Evolutionary conservation across 2,888 invertebrate genomes (phyloP), one percentile per base, ranked within the genome.

Genomic region (Rhodophaea formosa): DNA sequence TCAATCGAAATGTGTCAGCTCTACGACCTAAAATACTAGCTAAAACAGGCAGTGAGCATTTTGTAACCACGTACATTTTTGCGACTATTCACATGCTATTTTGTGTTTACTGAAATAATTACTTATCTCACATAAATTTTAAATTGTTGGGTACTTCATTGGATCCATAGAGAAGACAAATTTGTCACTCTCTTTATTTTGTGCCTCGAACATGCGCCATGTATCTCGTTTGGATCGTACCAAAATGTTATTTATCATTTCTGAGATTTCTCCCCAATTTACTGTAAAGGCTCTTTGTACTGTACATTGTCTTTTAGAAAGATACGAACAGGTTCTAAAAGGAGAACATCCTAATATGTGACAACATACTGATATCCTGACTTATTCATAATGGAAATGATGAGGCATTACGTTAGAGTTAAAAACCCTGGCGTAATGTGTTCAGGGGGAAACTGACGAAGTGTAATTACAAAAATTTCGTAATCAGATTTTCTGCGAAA

Each of bases 181-280:
- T 61, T 62, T 62, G 58, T 56, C 3, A 17, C 16, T 23, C 46
- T 23, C 46, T 17, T 46, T 17, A 23, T 16, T 46, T 3, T 46
- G 8, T 46, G 10, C 5, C 2, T 15, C 14, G 7, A 14, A 16
- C 16, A 45, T 16, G 45, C 14, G 8, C 45, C 17, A 46, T 46
- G 29, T 46, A 46, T 46, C 46, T 46, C 23, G 46, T 12, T 46
- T 46, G 46, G 7, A 46, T 29, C 23, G 12, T 10, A n/a, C 23
- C 23, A 17, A 46, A n/a, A 46, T 46, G 46, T 46, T 46, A 46
- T 44, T 7, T 46, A 46, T 17, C 46, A 46, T 45, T 12, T 17
- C 46, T 46, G 16, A 45, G 17, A 17, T 46, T 46, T 23, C 46
- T n/a, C 39, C 12, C 39, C 39, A 39, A n/a, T 39, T 10, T 12